Evolutionary conservation across 2,797 vertebrate species (phyloP).

Genomic region (Allobates femoralis): DNA sequence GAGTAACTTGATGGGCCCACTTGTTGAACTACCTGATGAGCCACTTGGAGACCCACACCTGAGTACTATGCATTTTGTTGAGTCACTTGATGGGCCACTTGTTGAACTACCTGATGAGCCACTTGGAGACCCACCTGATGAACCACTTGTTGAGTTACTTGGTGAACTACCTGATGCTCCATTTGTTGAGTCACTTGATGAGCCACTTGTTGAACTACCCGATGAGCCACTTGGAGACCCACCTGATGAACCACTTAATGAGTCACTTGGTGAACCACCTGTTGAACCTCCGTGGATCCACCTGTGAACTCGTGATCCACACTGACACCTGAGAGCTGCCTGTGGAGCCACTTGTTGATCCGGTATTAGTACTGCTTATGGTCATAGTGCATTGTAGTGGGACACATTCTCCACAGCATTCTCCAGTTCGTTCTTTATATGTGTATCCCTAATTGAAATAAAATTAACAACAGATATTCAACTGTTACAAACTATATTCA

Average conservation of each 20-base stretch:
- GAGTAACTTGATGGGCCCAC: neutral
- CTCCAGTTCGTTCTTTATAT: slow-evolving; percentile 33
- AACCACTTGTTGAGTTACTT: neutral
- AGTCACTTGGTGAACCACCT: neutral
- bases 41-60: neutral
- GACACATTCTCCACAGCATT: slow-evolving; percentile 54
- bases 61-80: too few species aligned
- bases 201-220: neutral
- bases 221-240: neutral
- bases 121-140: neutral
- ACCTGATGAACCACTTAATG: neutral
- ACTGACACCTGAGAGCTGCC: too few species aligned
- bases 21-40: neutral
- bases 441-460: slow-evolving; percentile 42
- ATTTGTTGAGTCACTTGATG: neutral
- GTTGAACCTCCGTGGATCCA: neutral
- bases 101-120: neutral
- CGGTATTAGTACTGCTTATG: neutral
- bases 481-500: neutral
- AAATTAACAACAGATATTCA: neutral
- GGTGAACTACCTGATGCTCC: neutral
- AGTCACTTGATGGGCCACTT: neutral
- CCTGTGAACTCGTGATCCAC: neutral
- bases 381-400: slow-evolving; percentile 39
- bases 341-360: slow-evolving; percentile 5